Evolutionary conservation across 2,113 vertebrate genomes (phyloP).

Genomic region (Sebastes fasciatus): DNA sequence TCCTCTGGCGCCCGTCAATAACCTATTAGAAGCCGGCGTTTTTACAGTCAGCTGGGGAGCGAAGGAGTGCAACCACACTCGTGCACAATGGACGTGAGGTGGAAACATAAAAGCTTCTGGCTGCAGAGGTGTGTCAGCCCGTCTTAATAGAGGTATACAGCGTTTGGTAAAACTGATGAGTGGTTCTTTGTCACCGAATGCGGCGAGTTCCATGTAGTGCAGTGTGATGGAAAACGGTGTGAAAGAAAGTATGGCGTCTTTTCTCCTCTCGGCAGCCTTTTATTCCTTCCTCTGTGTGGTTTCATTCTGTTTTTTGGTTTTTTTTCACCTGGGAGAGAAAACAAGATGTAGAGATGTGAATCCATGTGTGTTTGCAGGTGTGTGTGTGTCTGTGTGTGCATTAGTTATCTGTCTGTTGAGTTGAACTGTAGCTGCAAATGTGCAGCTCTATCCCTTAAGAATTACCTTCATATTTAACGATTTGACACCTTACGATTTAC

Average conservation of each 20-base stretch:
- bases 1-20: constrained; percentile 78
- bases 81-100: neutral
- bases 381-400: neutral
- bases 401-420: neutral
- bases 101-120: constrained; percentile 15
- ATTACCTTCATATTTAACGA: neutral
- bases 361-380: neutral
- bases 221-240: neutral
- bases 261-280: constrained; percentile 5
- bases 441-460: no score
- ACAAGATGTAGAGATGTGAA: neutral
- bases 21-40: constrained; percentile 82
- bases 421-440: neutral
- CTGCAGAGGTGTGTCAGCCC: constrained; percentile 24
- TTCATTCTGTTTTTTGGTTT: neutral
- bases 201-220: neutral
- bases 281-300: neutral
- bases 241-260: neutral
- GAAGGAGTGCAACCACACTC: constrained; percentile 19
- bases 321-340: neutral
- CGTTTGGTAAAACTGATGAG: neutral
- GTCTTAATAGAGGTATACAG: neutral
- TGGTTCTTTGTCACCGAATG: neutral
- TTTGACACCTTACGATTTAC: neutral
- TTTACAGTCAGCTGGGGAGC: constrained; percentile 80